Evolutionary conservation across 2,113 vertebrate genomes (phyloP).

Genomic region (Mugil cephalus): DNA sequence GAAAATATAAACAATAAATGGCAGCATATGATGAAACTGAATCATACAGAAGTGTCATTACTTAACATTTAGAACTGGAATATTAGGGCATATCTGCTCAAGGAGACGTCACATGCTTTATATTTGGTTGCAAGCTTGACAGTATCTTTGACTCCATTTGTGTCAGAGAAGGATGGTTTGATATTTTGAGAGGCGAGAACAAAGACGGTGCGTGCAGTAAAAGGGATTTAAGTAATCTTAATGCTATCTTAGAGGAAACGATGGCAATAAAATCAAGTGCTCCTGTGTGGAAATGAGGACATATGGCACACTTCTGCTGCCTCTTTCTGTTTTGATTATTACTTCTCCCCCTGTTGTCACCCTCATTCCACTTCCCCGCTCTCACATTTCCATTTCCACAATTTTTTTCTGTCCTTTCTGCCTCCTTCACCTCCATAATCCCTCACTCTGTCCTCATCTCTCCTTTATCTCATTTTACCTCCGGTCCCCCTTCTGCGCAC

Average conservation of each 20-base stretch:
- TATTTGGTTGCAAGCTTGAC: constrained; percentile 60
- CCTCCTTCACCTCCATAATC: constrained; percentile 67
- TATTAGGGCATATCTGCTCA: constrained; percentile 53
- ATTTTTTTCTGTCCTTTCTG: constrained; percentile 46
- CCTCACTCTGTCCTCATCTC: constrained; percentile 41
- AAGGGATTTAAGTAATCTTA: constrained; percentile 23
- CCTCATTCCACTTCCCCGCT: constrained; percentile 60
- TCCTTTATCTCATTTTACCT: constrained; percentile 55
- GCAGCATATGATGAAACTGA: constrained; percentile 40
- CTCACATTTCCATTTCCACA: constrained; percentile 52
- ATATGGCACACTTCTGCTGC: constrained; percentile 11
- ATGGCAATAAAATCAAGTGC: neutral
- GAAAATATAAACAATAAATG: constrained; percentile 40
- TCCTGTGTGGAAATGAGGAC: constrained; percentile 2
- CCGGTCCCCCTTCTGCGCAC: constrained; percentile 30
- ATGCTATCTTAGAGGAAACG: constrained; percentile 16
- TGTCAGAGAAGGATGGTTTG: constrained; percentile 53
- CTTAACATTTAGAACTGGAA: constrained; percentile 57
- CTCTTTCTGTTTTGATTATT: constrained; percentile 40
- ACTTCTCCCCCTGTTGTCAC: constrained; percentile 43
- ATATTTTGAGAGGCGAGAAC: constrained; percentile 53
- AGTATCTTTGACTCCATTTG: constrained; percentile 56
- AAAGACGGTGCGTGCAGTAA: constrained; percentile 39
- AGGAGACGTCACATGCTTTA: constrained; percentile 68
- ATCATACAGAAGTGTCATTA: constrained; percentile 55